Base-by-base conservation (phyloP, 2,888 invertebrate genomes). In the Cactoblastis cactorum region DNA sequence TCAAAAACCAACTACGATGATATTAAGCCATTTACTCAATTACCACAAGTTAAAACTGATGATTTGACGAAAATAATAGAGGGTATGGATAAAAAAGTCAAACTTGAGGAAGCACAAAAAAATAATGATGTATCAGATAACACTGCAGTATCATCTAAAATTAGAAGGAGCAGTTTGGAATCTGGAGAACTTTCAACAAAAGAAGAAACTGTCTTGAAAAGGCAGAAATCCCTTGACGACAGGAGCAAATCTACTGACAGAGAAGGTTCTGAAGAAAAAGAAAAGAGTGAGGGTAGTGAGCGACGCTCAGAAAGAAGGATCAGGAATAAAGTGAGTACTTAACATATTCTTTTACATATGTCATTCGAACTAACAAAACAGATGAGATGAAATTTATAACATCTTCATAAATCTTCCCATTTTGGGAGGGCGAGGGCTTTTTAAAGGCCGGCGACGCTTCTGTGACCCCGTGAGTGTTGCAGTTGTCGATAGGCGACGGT, bases 261-360 rank as follows among this genome's bases (percentile, higher is more conserved):
- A 58, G 90, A 90, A 58, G 91, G 88, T 2, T 86, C 78, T 17
- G 91, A 91, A 41, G 91, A 91, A 43, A 91, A 91, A 63, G 90
- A 91, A 19, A 83, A 80, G 58, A 71, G 71, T 55, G 90, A 91
- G 19, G 81, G 88, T 58, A 79, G 78, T 53, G 93, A 93, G 57
- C 90, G 92, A 12, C 89, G 92, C 47, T 74, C 90, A 22, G 93
- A 93, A 65, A 88, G 92, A 45, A 89, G 93, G 66, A 93, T 93
- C 69, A 89, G 92, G 61, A 93, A 93, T 77, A 93, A 93, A 90
- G 93, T 92, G 77, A 68, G 48, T 18, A 6, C 28, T 22, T 5
- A 22, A 5, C n/a, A n/a, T n/a, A n/a, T n/a, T n/a, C n/a, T n/a
- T n/a, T n/a, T n/a, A n/a, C n/a, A n/a, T n/a, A n/a, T n/a, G n/a